Base-by-base conservation (phyloP, 35 echinoderm and acorn worm species). In the Apostichopus californicus region DNA sequence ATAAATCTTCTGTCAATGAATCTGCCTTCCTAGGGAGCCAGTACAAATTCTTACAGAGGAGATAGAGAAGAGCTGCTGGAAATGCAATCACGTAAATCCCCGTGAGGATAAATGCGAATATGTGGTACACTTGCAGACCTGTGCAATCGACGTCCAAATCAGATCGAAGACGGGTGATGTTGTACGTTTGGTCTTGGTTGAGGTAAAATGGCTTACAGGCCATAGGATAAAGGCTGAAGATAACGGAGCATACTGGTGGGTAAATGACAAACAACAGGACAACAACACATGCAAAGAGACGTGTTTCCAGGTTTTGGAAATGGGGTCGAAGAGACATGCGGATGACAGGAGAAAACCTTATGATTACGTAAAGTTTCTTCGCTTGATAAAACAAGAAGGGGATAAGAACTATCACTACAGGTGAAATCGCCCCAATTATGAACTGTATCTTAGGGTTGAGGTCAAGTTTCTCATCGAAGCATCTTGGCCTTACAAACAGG, bases 261-360 rank as follows among this genome's bases (percentile, higher is more conserved):
- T 93, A 93, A 9, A 68, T 85, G 5, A 93, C 55, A 68, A 92
- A 92, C 24, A 59, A 66, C 77, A 92, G 17, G 7, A 83, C 79
- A 11, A 60, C 17, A 8, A 92, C 90, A 55, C 21, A 92, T 78
- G 54, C 26, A 66, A 80, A n/a, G 15, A 83, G 58, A 12, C 80
- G 7, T 25, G 57, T 54, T 54, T 24, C 53, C 22, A 65, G 65
- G 18, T 86, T 82, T 22, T 54, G 18, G 1, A 54, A 10, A 92
- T 10, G 4, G 9, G 0, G 15, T 28, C 55, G 78, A 79, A 79
- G 22, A 8, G 14, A 72, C 13, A 3, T 10, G 5, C 28, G 9
- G 1, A 4, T 9, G 21, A 17, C 0, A 7, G 5, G 25, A 10
- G 12, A 11, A 14, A 63, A 6, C 1, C 14, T 77, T 0, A 53